A percentile compares a stretch with the other conserved stretches of the same genome.
Evolutionary conservation across 35 echinoderm and acorn worm species (phyloP).

Genomic region (Ophioderma brevispina): DNA sequence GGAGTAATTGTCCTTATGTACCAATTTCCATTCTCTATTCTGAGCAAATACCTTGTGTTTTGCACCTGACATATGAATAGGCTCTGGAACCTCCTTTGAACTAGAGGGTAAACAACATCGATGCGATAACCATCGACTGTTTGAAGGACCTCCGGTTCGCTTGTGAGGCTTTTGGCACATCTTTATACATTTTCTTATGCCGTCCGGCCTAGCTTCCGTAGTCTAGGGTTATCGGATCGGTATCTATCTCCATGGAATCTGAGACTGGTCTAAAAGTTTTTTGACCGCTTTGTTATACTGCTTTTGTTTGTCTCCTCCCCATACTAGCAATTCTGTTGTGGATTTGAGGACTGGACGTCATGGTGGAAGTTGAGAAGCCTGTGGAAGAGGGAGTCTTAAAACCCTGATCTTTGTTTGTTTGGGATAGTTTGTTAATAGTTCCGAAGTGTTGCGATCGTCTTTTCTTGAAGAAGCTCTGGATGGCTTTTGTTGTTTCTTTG

Average conservation of each 20-base stretch:
- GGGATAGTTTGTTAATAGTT: too few species aligned
- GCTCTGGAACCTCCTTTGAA: slow-evolving; percentile 4
- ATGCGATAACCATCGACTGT: slow-evolving; percentile 34
- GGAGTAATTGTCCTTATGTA: neutral
- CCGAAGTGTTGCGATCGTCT: too few species aligned
- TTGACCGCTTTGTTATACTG: neutral
- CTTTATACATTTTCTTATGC: neutral
- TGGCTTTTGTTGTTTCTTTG: neutral
- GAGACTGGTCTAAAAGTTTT: neutral
- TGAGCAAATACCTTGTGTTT: neutral
- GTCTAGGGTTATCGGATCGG: too few species aligned
- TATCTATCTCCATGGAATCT: too few species aligned
- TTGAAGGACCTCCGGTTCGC: slow-evolving; percentile 35
- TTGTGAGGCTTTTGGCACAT: slow-evolving; percentile 8
- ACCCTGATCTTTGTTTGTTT: too few species aligned
- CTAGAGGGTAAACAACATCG: neutral
- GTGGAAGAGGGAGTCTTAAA: neutral
- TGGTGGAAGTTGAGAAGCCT: neutral
- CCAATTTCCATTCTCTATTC: slow-evolving; percentile 5
- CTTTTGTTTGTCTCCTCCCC: neutral
- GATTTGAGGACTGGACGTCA: neutral
- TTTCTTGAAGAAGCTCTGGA: neutral
- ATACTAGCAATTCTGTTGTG: neutral
- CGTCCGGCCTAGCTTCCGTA: neutral
- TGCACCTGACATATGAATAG: neutral